Base-by-base conservation (phyloP, 2,797 vertebrate species). In the Apodemus agrarius region DNA sequence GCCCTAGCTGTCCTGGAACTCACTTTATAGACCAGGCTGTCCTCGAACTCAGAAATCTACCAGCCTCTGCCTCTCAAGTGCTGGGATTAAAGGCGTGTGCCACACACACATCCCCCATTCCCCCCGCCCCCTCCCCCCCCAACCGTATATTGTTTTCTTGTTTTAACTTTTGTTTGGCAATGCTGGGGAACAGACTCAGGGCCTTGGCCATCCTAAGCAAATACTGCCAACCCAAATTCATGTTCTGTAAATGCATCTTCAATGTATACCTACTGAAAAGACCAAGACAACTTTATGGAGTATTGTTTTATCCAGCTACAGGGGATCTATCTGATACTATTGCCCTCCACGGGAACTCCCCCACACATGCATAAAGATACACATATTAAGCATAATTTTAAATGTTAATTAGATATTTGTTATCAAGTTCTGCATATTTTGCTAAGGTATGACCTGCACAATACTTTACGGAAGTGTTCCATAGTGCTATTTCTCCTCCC, bases 211-310 rank as follows among this genome's bases (percentile, higher is more conserved):
- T 61, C 54, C n/a, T 89, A 46, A 29, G 26, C 69, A 89, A 43
- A 31, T 76, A 31, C 37, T 75, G 14, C 37, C 37, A 59, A 57
- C 17, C 12, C 37, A 59, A 22, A 75, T 89, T 89, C 12, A 12
- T 75, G 69, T 76, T 97, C 84, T 92, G 12, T 91, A 63, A 91
- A 72, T 94, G 0, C 40, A 31, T 93, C 67, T 90, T 93, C 85
- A n/a, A 57, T 94, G n/a, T 83, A 11, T 93, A 10, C 54, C n/a
- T 89, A 89, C 78, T 90, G 78, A 92, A 93, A 94, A 96, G n/a
- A 34, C 81, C 12, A 63, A 2, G 81, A 82, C 8, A 75, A 9
- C 61, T 90, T 94, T 92, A 82, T 43, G 67, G 84, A 92, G 11
- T 91, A 54, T 91, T 84, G 2, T 87, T 96, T 93, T 72, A 63